phyloP scores from a whole-genome alignment of 2,888 invertebrate species.

The Capitulum mitella region DNA sequence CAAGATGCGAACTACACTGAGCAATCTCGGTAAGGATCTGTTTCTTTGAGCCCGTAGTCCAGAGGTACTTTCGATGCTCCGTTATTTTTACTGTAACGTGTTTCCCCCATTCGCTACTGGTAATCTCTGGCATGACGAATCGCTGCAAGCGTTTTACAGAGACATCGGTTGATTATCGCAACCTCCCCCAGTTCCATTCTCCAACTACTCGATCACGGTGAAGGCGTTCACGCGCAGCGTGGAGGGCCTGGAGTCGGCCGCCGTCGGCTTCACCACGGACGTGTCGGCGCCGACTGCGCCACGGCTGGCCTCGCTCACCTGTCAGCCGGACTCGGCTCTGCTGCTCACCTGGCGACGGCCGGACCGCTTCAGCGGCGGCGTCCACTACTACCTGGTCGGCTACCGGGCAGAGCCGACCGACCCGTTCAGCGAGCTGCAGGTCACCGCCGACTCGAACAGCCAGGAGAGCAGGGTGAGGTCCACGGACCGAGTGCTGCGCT shows the following conservation, averaged over 20 bases:
- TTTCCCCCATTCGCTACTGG: too few species aligned
- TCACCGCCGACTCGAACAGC: not conserved
- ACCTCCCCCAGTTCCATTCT: not conserved
- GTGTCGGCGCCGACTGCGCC: not conserved
- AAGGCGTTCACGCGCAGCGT: conserved; percentile 10
- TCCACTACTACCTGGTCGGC: conserved; percentile 1
- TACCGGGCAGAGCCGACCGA: not conserved
- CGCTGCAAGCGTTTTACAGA: too few species aligned
- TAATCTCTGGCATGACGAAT: too few species aligned
- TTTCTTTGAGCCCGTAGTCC: too few species aligned
- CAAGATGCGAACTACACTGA: not conserved
- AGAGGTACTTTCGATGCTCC: too few species aligned
- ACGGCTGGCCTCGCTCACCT: not conserved
- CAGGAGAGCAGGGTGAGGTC: not conserved
- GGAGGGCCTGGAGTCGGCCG: not conserved
- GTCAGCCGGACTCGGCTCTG: not conserved
- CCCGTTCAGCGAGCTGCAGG: not conserved
- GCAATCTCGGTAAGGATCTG: not conserved
- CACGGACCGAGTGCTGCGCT: too few species aligned
- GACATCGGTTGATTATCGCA: too few species aligned
- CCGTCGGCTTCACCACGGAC: not conserved
- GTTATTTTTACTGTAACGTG: too few species aligned
- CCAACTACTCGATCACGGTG: conserved; percentile 11
- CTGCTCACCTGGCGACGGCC: not conserved
- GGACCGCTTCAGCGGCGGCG: not conserved